These are phyloP conservation scores for Gymnorhina tibicen DNA, from an alignment of 2,113 vertebrate species.

Conservation along the genomic window DNA sequence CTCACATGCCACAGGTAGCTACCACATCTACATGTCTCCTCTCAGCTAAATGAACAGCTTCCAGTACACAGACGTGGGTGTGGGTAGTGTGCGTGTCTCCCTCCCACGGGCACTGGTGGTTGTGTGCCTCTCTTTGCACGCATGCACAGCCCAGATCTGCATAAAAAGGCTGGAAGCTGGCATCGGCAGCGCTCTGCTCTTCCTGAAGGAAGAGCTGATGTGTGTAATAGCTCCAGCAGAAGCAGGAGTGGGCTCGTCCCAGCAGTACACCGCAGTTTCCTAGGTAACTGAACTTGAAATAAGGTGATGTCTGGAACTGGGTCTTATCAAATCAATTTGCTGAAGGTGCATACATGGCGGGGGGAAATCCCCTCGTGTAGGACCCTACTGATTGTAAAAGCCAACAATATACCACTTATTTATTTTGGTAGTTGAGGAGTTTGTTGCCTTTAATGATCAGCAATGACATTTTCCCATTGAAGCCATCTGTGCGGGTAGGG, in stretches of 20 bases:
- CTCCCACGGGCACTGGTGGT: background rate
- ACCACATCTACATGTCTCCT: background rate
- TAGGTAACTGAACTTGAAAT: slow-evolving; percentile 76
- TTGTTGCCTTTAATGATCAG: slow-evolving; percentile 3
- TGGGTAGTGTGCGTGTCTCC: background rate
- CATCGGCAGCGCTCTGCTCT: background rate
- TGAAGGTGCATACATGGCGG: slow-evolving; percentile 19
- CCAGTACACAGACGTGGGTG: fast-evolving
- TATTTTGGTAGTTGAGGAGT: background rate
- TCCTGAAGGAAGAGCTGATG: slow-evolving; percentile 59
- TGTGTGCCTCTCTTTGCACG: background rate
- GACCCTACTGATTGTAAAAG: background rate
- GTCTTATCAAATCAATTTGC: slow-evolving; percentile 67
- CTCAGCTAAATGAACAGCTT: background rate
- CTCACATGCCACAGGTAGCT: background rate
- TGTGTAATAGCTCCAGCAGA: slow-evolving; percentile 60
- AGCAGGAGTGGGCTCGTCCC: slow-evolving; percentile 64
- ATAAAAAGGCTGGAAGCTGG: slow-evolving; percentile 14
- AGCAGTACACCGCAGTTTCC: slow-evolving; percentile 73
- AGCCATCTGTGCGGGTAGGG: background rate
- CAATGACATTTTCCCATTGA: background rate
- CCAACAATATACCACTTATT: background rate
- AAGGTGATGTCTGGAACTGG: slow-evolving; percentile 61
- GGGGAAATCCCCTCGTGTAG: background rate
- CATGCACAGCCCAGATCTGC: background rate